These are phyloP conservation scores for Hirtodrosophila alboralis DNA, from an alignment of 2,888 invertebrate genomes.

Conservation along the genomic window DNA sequence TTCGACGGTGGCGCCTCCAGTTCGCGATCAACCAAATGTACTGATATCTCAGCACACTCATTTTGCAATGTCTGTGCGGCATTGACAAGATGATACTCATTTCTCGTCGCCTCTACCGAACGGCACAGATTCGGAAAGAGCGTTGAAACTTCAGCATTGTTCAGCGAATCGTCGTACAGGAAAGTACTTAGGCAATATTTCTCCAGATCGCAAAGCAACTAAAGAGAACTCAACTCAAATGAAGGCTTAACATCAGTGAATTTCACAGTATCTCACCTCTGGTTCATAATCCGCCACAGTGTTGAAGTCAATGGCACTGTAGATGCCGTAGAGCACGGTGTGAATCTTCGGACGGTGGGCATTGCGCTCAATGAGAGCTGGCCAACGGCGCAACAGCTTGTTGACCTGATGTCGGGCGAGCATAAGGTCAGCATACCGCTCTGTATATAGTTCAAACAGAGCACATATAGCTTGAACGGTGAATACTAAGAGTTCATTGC, in stretches of 20 bases:
- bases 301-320: conserved; percentile 42
- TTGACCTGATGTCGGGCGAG: conserved; percentile 33
- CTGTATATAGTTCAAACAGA: conserved; percentile 36
- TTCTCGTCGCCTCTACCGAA: conserved; percentile 49
- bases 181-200: conserved; percentile 35
- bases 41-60: conserved; percentile 11
- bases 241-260: neutral
- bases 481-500: conserved; percentile 42
- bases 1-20: neutral
- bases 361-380: conserved; percentile 29
- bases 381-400: conserved; percentile 41
- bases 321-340: conserved; percentile 45
- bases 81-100: conserved; percentile 22
- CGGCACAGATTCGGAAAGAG: conserved; percentile 43
- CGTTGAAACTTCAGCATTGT: conserved; percentile 30
- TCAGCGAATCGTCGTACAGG: conserved; percentile 44
- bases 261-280: too few species aligned
- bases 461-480: conserved; percentile 45
- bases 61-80: conserved; percentile 26
- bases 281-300: conserved; percentile 5
- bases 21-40: conserved; percentile 2
- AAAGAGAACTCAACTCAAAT: neutral
- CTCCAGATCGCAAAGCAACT: conserved; percentile 52
- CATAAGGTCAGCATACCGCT: conserved; percentile 18
- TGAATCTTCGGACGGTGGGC: conserved; percentile 20